Evolutionary conservation across 2,113 vertebrate species (phyloP).

Genomic region (Gracilinanus agilis): DNA sequence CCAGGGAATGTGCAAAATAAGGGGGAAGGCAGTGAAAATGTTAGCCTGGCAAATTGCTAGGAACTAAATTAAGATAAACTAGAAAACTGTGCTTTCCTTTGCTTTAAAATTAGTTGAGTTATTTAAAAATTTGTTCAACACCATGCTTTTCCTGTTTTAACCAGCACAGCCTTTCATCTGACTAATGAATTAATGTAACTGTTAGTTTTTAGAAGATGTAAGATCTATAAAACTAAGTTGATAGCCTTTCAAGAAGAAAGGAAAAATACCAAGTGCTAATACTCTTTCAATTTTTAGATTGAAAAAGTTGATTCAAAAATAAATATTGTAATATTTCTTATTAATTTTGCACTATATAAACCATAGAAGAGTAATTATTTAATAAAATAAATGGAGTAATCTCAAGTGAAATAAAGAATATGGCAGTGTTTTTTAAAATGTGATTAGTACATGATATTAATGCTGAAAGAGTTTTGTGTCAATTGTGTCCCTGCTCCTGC

Average conservation of each 20-base stretch:
- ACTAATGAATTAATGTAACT: constrained; percentile 59
- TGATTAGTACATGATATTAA: neutral
- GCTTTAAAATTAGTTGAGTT: constrained; percentile 51
- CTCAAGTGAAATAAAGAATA: neutral
- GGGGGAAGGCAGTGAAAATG: neutral
- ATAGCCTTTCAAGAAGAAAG: constrained; percentile 66
- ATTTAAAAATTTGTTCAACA: constrained; percentile 52
- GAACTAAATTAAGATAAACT: constrained; percentile 39
- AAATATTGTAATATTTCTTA: constrained; percentile 71
- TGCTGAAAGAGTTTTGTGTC: neutral
- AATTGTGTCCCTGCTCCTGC: neutral
- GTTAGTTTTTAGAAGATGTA: constrained; percentile 60
- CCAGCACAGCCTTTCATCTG: constrained; percentile 46
- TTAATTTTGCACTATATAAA: constrained; percentile 57
- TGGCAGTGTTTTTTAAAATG: constrained; percentile 25
- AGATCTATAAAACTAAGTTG: constrained; percentile 37
- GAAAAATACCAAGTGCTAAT: constrained; percentile 35
- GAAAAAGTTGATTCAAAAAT: constrained; percentile 67
- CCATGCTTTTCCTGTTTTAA: constrained; percentile 47
- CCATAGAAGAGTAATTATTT: neutral
- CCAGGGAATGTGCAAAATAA: constrained; percentile 30
- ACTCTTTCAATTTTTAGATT: constrained; percentile 22
- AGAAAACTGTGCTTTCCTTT: neutral
- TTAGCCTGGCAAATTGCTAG: constrained; percentile 34
- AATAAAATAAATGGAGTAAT: constrained; percentile 59